Evolutionary conservation across 1,140 invertebrate genomes (phyloP).

Genomic region (Pseudoatta argentina): DNA sequence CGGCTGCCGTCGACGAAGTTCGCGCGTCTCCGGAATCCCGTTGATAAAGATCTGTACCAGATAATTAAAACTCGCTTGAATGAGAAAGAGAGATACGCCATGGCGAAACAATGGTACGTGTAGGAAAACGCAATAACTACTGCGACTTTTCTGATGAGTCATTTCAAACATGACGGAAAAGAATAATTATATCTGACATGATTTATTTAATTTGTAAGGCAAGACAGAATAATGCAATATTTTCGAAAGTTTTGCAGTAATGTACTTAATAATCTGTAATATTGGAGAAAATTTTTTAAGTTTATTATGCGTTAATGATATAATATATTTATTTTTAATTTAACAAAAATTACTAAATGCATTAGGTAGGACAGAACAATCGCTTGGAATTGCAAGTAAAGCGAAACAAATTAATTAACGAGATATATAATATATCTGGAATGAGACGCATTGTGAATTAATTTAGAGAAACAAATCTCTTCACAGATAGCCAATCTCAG

Average conservation of each 20-base stretch:
- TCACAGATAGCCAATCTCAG: neutral
- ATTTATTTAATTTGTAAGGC: slow-evolving; percentile 27
- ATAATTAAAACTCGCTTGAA: slow-evolving; percentile 38
- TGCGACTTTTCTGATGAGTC: slow-evolving; percentile 1
- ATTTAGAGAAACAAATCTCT: neutral
- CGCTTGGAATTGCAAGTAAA: neutral
- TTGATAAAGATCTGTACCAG: slow-evolving; percentile 19
- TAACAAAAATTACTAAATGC: neutral
- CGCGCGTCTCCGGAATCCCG: slow-evolving; percentile 33
- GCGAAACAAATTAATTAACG: neutral
- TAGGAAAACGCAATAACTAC: slow-evolving; percentile 1
- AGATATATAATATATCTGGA: neutral
- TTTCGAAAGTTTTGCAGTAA: neutral
- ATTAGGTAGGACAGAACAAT: neutral
- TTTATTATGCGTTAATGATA: neutral
- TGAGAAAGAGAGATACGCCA: neutral
- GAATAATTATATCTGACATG: slow-evolving; percentile 18
- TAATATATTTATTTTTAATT: slow-evolving; percentile 10
- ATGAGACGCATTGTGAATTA: neutral
- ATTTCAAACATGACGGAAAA: slow-evolving; percentile 14
- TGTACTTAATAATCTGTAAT: neutral
- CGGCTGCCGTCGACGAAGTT: slow-evolving; percentile 58
- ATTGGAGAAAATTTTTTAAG: neutral
- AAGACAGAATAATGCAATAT: neutral
- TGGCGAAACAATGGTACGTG: slow-evolving; percentile 3